Evolutionary conservation across 2,797 vertebrate species (phyloP).

Genomic region (Enteromius radiatus): DNA sequence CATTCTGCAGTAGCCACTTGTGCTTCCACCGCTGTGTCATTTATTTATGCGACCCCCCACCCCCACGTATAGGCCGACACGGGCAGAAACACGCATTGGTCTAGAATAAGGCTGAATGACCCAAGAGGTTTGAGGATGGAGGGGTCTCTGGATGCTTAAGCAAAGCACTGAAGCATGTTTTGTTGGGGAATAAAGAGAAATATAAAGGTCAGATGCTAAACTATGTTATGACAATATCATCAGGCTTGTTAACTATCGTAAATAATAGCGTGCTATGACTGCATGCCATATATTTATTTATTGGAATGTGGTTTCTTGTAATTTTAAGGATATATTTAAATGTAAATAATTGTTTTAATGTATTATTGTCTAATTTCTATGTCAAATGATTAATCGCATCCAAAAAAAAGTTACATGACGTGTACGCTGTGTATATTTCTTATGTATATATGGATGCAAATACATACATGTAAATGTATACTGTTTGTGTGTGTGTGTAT

Average conservation of each 20-base stretch:
- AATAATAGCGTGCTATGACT: background rate
- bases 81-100: background rate
- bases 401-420: no score
- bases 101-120: conserved; percentile 5
- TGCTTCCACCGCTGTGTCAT: conserved; percentile 50
- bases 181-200: conserved; percentile 11
- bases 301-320: background rate
- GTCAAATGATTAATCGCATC: no score
- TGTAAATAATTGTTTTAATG: background rate
- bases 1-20: conserved; percentile 63
- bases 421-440: no score
- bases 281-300: no score
- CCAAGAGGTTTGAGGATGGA: conserved; percentile 17
- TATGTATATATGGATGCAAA: no score
- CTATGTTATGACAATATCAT: background rate
- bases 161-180: conserved; percentile 20
- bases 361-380: background rate
- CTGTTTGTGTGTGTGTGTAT: no score
- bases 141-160: conserved; percentile 8
- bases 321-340: background rate
- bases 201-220: background rate
- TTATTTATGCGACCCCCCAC: conserved; percentile 47
- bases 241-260: background rate
- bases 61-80: background rate
- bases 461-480: no score